These are phyloP conservation scores for Muscina levida DNA, from an alignment of 2,888 invertebrate genomes.

Conservation along the genomic window DNA sequence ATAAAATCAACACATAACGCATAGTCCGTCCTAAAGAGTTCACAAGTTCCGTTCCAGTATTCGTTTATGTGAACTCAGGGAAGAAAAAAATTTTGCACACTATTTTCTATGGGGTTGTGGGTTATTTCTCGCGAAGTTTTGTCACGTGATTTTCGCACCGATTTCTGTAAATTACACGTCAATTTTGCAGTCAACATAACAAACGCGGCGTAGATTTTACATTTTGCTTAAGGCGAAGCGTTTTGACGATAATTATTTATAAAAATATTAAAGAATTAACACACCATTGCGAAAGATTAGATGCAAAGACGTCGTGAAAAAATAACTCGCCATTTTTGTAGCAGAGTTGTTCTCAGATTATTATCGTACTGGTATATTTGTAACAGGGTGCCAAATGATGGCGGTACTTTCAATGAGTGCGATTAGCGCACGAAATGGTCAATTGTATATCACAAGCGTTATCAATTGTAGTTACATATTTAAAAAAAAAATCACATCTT, in stretches of 20 bases:
- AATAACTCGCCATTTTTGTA: slow-evolving; percentile 52
- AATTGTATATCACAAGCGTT: too few relatives aligned
- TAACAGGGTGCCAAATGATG: too few relatives aligned
- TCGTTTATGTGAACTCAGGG: neutral
- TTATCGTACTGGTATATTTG: neutral
- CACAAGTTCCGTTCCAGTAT: too few relatives aligned
- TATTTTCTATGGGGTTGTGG: neutral
- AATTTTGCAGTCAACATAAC: neutral
- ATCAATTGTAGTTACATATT: too few relatives aligned
- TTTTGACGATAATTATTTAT: slow-evolving; percentile 35
- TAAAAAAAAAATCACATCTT: too few relatives aligned
- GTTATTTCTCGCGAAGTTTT: slow-evolving; percentile 24
- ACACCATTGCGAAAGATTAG: slow-evolving; percentile 45
- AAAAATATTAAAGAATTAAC: slow-evolving; percentile 48
- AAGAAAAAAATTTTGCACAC: neutral
- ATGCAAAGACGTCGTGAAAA: slow-evolving; percentile 49
- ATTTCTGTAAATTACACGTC: neutral
- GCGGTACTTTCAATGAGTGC: too few relatives aligned
- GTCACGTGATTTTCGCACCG: slow-evolving; percentile 25
- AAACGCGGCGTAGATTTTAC: neutral
- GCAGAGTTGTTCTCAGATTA: neutral
- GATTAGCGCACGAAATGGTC: too few relatives aligned
- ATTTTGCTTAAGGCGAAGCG: slow-evolving; percentile 16
- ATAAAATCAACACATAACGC: neutral
- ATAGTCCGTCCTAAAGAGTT: too few relatives aligned